These are phyloP conservation scores for Laticauda laticaudata DNA, from an alignment of 2,113 vertebrate species.

Conservation along the genomic window DNA sequence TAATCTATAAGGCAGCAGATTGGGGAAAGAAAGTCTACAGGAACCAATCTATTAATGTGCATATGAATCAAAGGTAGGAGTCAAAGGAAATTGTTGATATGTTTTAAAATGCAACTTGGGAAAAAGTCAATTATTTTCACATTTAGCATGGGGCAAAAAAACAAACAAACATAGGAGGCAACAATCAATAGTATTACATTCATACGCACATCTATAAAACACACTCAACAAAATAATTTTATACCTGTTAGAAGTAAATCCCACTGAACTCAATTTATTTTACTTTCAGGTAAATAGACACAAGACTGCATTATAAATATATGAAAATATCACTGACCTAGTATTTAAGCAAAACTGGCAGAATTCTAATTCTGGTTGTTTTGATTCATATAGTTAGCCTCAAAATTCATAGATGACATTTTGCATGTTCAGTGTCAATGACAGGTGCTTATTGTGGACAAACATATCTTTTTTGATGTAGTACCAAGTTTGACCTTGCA, in stretches of 20 bases:
- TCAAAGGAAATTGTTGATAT: background rate
- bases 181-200: background rate
- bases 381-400: conserved; percentile 30
- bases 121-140: background rate
- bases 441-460: background rate
- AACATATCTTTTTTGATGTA: background rate
- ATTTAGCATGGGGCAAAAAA: background rate
- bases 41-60: background rate
- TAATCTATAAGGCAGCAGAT: background rate
- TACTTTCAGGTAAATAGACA: background rate
- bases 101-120: background rate
- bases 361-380: conserved; percentile 23
- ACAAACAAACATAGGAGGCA: background rate
- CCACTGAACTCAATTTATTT: background rate
- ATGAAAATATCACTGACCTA: fast-evolving
- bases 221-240: background rate
- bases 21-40: background rate
- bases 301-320: background rate
- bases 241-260: background rate
- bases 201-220: background rate
- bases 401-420: conserved; percentile 40
- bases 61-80: background rate
- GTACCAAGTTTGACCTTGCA: background rate
- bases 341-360: background rate
- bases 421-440: conserved; percentile 18